Evolutionary conservation across 2,888 invertebrate species (phyloP).

Genomic region (Carabus problematicus): DNA sequence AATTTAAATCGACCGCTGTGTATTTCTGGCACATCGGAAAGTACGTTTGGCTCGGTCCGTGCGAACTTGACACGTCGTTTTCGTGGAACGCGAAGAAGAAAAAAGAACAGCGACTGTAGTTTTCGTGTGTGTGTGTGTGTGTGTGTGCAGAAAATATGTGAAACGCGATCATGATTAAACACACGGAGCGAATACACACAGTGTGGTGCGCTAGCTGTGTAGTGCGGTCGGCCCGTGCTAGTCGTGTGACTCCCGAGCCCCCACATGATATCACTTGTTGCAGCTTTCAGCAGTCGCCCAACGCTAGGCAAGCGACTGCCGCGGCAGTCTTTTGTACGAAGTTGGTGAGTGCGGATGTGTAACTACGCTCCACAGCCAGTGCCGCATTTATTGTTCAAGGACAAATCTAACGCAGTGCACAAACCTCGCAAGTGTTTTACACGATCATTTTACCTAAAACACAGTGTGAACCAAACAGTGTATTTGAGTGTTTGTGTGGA

Average conservation of each 20-base stretch:
- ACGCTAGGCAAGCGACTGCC: slow-evolving; percentile 46
- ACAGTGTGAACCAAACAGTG: too few relatives aligned
- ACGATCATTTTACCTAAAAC: not conserved
- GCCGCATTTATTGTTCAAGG: slow-evolving; percentile 49
- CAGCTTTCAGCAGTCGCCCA: slow-evolving; percentile 48
- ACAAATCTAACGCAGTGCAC: slow-evolving; percentile 44
- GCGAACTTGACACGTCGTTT: not conserved
- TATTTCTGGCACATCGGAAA: not conserved
- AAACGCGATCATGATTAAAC: too few relatives aligned
- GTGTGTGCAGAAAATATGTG: not conserved
- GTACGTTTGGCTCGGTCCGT: not conserved
- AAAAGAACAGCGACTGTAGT: not conserved
- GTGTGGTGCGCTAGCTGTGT: not conserved
- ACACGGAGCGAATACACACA: not conserved
- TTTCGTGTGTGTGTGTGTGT: not conserved
- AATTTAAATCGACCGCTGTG: not conserved
- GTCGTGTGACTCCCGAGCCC: slow-evolving; percentile 44
- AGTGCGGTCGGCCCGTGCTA: slow-evolving; percentile 15
- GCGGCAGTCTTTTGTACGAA: slow-evolving; percentile 51
- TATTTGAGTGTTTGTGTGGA: too few relatives aligned
- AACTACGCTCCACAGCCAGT: not conserved
- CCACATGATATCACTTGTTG: slow-evolving; percentile 55
- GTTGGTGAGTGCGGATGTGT: slow-evolving; percentile 47
- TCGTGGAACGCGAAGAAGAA: not conserved
- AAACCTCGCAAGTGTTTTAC: not conserved